These are phyloP conservation scores for Plagodis pulveraria DNA, from an alignment of 2,888 invertebrate genomes.

Conservation along the genomic window DNA sequence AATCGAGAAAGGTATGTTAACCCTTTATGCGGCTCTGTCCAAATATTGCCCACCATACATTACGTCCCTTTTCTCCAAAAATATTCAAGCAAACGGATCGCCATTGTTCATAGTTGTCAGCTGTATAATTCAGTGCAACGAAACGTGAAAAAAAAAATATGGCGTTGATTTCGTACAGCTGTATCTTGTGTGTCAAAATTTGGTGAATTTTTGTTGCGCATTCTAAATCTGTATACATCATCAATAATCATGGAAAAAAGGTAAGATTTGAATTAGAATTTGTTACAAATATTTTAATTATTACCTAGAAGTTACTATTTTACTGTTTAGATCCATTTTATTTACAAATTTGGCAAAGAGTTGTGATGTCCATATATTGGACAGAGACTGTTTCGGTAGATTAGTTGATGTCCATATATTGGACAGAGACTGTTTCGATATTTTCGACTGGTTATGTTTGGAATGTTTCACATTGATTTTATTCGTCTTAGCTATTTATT, in stretches of 20 bases:
- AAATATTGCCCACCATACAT: slow-evolving; percentile 20
- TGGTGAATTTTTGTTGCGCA: slow-evolving; percentile 13
- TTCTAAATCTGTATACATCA: slow-evolving; percentile 16
- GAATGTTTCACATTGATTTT: slow-evolving; percentile 17
- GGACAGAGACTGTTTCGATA: slow-evolving; percentile 18
- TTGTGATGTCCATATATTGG: slow-evolving; percentile 24
- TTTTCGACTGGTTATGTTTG: slow-evolving; percentile 16
- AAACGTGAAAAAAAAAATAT: slow-evolving; percentile 19
- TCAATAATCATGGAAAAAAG: slow-evolving; percentile 19
- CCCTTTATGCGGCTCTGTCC: slow-evolving; percentile 20
- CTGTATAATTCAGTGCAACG: slow-evolving; percentile 15
- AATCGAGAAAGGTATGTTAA: no score
- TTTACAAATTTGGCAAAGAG: slow-evolving; percentile 16
- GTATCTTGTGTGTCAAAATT: slow-evolving; percentile 19
- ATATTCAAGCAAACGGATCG: slow-evolving; percentile 17
- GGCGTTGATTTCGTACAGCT: slow-evolving; percentile 20
- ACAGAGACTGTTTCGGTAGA: slow-evolving; percentile 17
- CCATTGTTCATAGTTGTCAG: slow-evolving; percentile 14
- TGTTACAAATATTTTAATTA: slow-evolving; percentile 18
- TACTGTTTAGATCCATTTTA: slow-evolving; percentile 18
- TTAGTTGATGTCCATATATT: slow-evolving; percentile 24
- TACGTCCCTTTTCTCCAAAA: slow-evolving; percentile 21
- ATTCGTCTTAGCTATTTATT: slow-evolving; percentile 15
- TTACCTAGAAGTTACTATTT: slow-evolving; percentile 11
- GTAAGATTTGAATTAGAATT: slow-evolving; percentile 21